Conservation (phyloP, 2,113 vertebrate species). For the Sebastes schlegelii region DNA sequence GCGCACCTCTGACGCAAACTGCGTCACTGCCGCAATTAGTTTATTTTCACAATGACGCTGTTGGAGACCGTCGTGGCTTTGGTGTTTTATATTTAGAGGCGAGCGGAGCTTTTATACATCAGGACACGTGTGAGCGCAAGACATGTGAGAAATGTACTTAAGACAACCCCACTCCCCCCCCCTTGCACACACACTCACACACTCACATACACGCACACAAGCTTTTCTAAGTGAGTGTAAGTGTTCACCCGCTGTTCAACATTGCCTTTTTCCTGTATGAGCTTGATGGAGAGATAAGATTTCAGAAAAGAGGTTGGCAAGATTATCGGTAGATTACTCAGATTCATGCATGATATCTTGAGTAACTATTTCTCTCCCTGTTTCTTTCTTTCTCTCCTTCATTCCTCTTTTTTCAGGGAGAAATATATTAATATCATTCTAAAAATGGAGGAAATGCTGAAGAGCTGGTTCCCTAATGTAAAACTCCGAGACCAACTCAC, state of each 20-base stretch:
- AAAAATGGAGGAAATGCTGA: slow-evolving; percentile 88
- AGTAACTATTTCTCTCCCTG: slow-evolving; percentile 8
- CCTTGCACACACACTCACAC: slow-evolving; percentile 23
- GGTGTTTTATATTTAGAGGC: slow-evolving; percentile 79
- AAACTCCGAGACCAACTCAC: slow-evolving; percentile 72
- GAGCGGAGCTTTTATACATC: slow-evolving; percentile 55
- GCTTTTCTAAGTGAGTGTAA: slow-evolving; percentile 24
- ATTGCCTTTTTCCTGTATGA: slow-evolving; percentile 57
- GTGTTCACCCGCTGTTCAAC: slow-evolving; percentile 28
- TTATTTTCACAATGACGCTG: slow-evolving; percentile 70
- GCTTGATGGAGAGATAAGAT: slow-evolving; percentile 39
- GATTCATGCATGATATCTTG: neutral
- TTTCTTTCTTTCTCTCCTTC: slow-evolving; percentile 9
- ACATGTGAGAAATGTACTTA: slow-evolving; percentile 76
- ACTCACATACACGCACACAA: slow-evolving; percentile 27
- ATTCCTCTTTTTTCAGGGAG: slow-evolving; percentile 70
- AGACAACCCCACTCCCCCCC: slow-evolving; percentile 22
- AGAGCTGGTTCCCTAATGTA: slow-evolving; percentile 86
- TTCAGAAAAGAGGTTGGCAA: slow-evolving; percentile 34
- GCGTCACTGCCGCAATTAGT: slow-evolving; percentile 56
- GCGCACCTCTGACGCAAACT: slow-evolving; percentile 47
- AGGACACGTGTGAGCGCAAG: slow-evolving; percentile 75
- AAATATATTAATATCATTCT: slow-evolving; percentile 84
- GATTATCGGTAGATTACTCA: slow-evolving; percentile 28
- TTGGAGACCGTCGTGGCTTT: slow-evolving; percentile 59